Base-by-base conservation (phyloP, 1,140 invertebrate species). In the Platyura marginata region DNA sequence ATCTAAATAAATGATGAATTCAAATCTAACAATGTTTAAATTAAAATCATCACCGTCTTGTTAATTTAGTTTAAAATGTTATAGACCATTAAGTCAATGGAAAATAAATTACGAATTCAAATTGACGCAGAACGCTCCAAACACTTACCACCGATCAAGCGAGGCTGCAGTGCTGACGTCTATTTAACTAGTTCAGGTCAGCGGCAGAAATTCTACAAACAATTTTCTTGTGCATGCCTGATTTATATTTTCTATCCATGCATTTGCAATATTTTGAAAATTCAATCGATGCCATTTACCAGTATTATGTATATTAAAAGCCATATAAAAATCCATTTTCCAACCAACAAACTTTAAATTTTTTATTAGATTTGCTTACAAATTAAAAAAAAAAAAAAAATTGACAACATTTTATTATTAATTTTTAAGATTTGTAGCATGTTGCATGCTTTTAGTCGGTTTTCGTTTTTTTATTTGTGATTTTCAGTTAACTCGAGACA, bases 151-250 rank as follows among this genome's bases (percentile, higher is more conserved):
- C 71, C 81, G 44, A 71, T 87, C 61, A 83, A 81, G 70, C 69
- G 82, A 66, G 82, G 81, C 56, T 77, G 79, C 64, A 71, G 74
- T 64, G 76, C 79, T 66, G 81, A 86, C 68, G 77, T 83, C 55
- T 88, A 87, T 68, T 72, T 83, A 62, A 82, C 78, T 63, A 81
- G 80, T 64, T 82, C 81, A 84, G 82, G 81, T 85, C 56, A 48
- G 49, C n/a, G 11, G 10, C 3, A 4, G 16, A 3, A 16, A 36
- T 36, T 15, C 36, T 19, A 19, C 16, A 19, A 8, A 19, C 19
- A 3, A 9, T 18, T 19, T 18, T 37, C 19, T 37, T 37, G 18
- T 37, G 13, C 15, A 37, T 44, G 36, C 37, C 40, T 15, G 16
- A 34, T 34, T 34, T 15, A 34, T 34, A 34, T 3, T n/a, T 34